Percentiles rank a stretch among this genome's conserved stretches.
phyloP scores from a whole-genome alignment of 2,797 vertebrate species.

The Coregonus suidteri region DNA sequence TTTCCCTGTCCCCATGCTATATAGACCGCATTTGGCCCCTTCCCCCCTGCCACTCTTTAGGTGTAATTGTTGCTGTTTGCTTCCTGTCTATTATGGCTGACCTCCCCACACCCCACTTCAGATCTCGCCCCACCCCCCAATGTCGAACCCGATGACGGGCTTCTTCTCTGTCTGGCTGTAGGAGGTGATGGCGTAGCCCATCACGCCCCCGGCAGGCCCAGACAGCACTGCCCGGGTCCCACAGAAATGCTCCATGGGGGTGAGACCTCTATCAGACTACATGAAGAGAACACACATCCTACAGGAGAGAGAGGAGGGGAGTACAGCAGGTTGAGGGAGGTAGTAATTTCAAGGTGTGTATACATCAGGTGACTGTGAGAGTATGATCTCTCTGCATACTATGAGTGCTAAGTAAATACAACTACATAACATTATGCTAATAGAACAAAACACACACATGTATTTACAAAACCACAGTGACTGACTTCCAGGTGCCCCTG shows the following conservation, averaged over 20 bases:
- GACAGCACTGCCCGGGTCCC: slow-evolving; percentile 89
- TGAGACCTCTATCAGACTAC: slow-evolving; percentile 92
- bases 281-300: slow-evolving; percentile 93
- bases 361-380: neutral
- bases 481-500: slow-evolving; percentile 71
- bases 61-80: no score
- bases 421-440: neutral
- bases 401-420: neutral
- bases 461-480: neutral
- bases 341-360: neutral
- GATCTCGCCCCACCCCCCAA: slow-evolving; percentile 82
- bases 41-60: no score
- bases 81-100: neutral
- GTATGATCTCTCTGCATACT: neutral
- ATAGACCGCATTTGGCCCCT: no score
- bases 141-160: slow-evolving; percentile 92
- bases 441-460: neutral
- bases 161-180: slow-evolving; percentile 70
- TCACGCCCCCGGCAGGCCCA: slow-evolving; percentile 89
- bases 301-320: slow-evolving; percentile 1
- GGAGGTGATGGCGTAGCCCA: slow-evolving; percentile 88
- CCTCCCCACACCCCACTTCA: no score
- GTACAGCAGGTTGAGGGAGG: neutral
- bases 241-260: slow-evolving; percentile 86
- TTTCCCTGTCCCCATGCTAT: no score